Conservation (phyloP, 2,888 invertebrate species). For the Drosophila rellima region DNA sequence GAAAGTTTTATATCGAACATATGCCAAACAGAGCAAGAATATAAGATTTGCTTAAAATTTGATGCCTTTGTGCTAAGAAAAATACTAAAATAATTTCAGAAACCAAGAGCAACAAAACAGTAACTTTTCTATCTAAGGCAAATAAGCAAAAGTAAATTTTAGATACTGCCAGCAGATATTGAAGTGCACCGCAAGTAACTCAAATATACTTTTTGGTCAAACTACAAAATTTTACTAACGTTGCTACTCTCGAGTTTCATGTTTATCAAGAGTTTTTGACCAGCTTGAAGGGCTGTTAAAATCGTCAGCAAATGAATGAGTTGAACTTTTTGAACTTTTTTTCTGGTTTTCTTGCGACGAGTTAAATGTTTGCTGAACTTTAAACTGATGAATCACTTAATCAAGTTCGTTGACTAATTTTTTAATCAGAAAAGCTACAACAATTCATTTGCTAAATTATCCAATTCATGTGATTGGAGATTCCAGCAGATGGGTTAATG, state of each 20-base stretch:
- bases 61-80: slow-evolving; percentile 17
- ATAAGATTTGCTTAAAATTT: slow-evolving; percentile 45
- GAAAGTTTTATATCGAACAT: slow-evolving; percentile 49
- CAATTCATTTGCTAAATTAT: slow-evolving; percentile 6
- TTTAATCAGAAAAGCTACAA: slow-evolving; percentile 20
- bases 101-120: slow-evolving; percentile 6
- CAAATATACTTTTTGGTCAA: slow-evolving; percentile 32
- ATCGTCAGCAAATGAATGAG: slow-evolving; percentile 42
- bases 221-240: slow-evolving; percentile 14
- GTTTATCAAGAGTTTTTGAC: slow-evolving; percentile 50
- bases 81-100: not conserved
- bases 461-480: slow-evolving; percentile 4
- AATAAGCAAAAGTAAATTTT: slow-evolving; percentile 51
- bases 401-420: slow-evolving; percentile 28
- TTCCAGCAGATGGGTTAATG: not conserved
- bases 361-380: slow-evolving; percentile 28
- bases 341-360: slow-evolving; percentile 7
- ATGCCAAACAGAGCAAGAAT: slow-evolving; percentile 46
- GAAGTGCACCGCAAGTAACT: slow-evolving; percentile 37
- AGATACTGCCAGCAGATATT: slow-evolving; percentile 38
- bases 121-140: slow-evolving; percentile 32
- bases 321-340: slow-evolving; percentile 35
- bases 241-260: slow-evolving; percentile 32
- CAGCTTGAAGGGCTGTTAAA: slow-evolving; percentile 37
- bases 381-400: slow-evolving; percentile 37